Conservation (phyloP, 1,140 invertebrate genomes). For the Teleopsis dalmanni region DNA sequence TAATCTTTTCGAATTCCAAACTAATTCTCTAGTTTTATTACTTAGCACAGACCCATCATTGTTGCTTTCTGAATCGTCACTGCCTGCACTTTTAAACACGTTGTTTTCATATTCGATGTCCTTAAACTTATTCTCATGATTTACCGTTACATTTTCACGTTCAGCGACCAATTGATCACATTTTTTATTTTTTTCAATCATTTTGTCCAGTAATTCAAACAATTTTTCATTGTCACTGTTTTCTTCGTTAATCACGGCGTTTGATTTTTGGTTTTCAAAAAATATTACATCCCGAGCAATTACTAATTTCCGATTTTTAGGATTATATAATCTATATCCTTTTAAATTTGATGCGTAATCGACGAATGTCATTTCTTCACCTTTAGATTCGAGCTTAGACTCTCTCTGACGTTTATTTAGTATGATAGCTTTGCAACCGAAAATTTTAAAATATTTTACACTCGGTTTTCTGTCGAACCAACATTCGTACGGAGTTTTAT, state of each 20-base stretch:
- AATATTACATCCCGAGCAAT: slow-evolving; percentile 15
- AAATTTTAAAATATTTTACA: slow-evolving; percentile 21
- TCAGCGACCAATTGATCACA: no score
- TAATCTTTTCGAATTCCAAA: background rate
- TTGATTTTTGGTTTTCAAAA: background rate
- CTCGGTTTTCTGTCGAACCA: slow-evolving; percentile 27
- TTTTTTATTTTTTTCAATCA: background rate
- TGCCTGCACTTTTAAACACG: background rate
- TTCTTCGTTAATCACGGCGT: no score
- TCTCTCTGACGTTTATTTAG: slow-evolving; percentile 20
- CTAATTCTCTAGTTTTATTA: background rate
- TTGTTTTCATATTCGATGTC: background rate
- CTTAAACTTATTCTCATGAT: background rate
- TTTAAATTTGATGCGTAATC: slow-evolving; percentile 20
- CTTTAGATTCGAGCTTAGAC: slow-evolving; percentile 16
- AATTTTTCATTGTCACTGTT: no score
- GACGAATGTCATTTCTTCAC: slow-evolving; percentile 16
- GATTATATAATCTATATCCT: slow-evolving; percentile 27
- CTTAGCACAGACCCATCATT: background rate
- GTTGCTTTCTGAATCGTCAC: background rate
- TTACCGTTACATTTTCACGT: background rate
- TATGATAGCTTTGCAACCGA: slow-evolving; percentile 21
- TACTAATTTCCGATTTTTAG: slow-evolving; percentile 20
- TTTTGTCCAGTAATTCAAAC: background rate
- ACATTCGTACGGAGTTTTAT: slow-evolving; percentile 27